These are phyloP conservation scores for Alsophila aescularia DNA, from an alignment of 2,888 invertebrate genomes.

Conservation along the genomic window DNA sequence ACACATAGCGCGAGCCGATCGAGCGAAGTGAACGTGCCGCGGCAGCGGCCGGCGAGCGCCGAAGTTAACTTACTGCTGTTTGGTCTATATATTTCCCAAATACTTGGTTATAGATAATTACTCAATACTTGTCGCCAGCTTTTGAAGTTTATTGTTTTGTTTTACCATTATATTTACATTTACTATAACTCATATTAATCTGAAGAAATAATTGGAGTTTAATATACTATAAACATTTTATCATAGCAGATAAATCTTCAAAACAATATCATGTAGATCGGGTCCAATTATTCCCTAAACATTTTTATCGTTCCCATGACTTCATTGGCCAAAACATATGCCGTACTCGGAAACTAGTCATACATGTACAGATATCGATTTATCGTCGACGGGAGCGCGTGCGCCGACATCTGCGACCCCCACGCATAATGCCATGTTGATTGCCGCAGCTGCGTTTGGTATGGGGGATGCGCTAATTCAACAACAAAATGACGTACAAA, in stretches of 20 bases:
- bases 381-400: constrained; percentile 58
- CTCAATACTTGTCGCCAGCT: no score
- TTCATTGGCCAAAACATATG: constrained; percentile 35
- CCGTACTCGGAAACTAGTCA: constrained; percentile 30
- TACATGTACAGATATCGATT: constrained; percentile 60
- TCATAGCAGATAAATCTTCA: not conserved
- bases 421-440: constrained; percentile 74
- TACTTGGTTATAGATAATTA: no score
- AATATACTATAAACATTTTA: no score
- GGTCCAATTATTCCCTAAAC: not conserved
- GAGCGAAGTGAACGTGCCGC: no score
- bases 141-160: no score
- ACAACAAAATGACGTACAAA: constrained; percentile 30
- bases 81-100: no score
- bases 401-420: constrained; percentile 79
- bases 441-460: constrained; percentile 74
- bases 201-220: no score
- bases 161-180: no score
- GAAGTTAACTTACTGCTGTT: no score
- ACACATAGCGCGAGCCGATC: no score
- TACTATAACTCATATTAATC: no score
- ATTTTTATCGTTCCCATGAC: constrained; percentile 29
- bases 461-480: constrained; percentile 41
- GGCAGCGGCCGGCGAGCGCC: no score
- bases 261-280: not conserved